Base-by-base conservation (phyloP, 2,797 vertebrate species). In the Catharus ustulatus region DNA sequence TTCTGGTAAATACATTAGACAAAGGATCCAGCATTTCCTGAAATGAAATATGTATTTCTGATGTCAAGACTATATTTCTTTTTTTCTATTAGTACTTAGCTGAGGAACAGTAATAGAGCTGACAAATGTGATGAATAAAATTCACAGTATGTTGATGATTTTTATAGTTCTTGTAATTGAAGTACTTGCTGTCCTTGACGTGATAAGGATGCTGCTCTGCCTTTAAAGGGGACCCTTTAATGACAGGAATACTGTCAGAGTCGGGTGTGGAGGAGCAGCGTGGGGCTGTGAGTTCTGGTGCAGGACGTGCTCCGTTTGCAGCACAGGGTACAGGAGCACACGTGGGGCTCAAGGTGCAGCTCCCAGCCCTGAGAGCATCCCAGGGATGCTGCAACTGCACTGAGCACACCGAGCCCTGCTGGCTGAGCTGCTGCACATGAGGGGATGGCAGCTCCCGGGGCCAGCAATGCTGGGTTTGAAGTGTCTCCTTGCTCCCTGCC, bases 141-240 rank as follows among this genome's bases (percentile, higher is more conserved):
- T 91, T 73, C 57, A 46, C 58, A 72, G 59, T 43, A 27, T 23
- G 9, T 58, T 88, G 73, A 86, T 79, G 71, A 82, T 87, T 95
- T 94, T 92, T 85, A 43, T 82, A 84, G 83, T 91, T 89, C 72
- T 63, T 88, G 69, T 71, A 92, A 73, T n/a, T 72, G 83, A 89
- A 83, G 84, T 59, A 49, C 92, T 95, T 34, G 21, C 20, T 86
- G 94, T 66, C 93, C 94, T 93, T 86, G 90, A 73, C 0, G 3
- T 48, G 72, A 49, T 45, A 46, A 77, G 84, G 76, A 29, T 72
- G 86, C 77, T 77, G 62, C 72, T 71, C 32, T 93, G 84, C 57
- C n/a, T 93, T 67, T 51, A 67, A 71, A 73, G 79, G 58, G 7
- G 38, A 15, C 30, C 58, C 40, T 86, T 51, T 78, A 49, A 18